Evolutionary conservation across 2,113 vertebrate genomes (phyloP).

Genomic region (Lipophrys pholis): DNA sequence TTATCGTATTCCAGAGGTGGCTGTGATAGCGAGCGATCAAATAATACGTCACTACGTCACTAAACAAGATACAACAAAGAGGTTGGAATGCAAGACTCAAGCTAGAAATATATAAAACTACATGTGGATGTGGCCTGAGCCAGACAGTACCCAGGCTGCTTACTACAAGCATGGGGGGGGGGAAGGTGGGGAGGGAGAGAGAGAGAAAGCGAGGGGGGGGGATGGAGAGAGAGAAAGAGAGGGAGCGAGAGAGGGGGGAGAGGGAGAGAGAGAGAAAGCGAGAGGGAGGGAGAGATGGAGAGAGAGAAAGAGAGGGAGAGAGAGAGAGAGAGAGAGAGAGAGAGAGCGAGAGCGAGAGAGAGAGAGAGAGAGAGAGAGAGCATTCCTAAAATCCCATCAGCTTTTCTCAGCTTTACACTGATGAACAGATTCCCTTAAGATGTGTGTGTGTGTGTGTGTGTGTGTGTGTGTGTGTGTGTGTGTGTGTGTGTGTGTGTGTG

Average conservation of each 20-base stretch:
- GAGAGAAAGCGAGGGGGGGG: no score
- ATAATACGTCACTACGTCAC: constrained; percentile 77
- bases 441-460: constrained; percentile 14
- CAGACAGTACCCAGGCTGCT: constrained; percentile 75
- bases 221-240: neutral
- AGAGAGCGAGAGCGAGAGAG: constrained; percentile 8
- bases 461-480: no score
- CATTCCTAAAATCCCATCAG: constrained; percentile 62
- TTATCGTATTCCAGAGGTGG: constrained; percentile 72
- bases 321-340: constrained; percentile 23
- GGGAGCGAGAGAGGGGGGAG: constrained; percentile 9
- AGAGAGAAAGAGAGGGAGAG: constrained; percentile 4
- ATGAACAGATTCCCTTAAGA: constrained; percentile 78
- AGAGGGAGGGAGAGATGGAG: no score
- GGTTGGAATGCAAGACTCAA: constrained; percentile 86
- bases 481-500: no score
- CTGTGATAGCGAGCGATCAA: constrained; percentile 80
- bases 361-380: constrained; percentile 7
- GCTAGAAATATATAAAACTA: constrained; percentile 83
- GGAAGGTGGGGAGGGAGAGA: constrained; percentile 22
- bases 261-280: constrained; percentile 13
- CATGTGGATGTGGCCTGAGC: constrained; percentile 71
- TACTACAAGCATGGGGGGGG: constrained; percentile 68
- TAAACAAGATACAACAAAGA: constrained; percentile 82
- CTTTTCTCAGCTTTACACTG: constrained; percentile 60